Percentiles rank a stretch among this genome's conserved stretches.
Conservation (phyloP, 1,140 invertebrate genomes). For the Sarcophaga bullata region DNA sequence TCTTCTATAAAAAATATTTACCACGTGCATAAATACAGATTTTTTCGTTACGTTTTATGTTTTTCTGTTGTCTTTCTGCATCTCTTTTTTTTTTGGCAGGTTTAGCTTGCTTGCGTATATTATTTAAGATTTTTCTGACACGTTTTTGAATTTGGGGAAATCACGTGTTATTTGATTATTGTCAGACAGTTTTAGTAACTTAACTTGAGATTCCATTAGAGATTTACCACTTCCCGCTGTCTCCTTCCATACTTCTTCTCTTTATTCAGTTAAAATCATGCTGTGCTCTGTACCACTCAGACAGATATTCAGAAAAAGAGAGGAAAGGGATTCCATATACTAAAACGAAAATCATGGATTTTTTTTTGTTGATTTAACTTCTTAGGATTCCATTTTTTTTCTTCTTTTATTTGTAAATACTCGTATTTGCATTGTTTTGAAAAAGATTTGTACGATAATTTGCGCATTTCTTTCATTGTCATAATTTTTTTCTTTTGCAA, state of each 20-base stretch:
- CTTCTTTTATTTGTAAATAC: neutral
- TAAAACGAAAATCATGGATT: neutral
- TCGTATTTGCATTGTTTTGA: constrained; percentile 18
- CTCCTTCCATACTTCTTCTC: neutral
- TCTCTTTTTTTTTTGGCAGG: neutral
- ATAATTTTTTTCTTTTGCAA: neutral
- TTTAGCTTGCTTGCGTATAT: neutral
- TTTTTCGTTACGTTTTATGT: neutral
- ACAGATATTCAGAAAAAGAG: too few species aligned
- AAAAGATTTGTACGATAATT: neutral
- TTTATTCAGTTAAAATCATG: neutral
- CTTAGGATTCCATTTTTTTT: neutral
- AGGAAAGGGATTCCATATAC: neutral
- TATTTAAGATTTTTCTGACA: neutral
- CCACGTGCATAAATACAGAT: neutral
- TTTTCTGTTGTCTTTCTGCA: too few species aligned
- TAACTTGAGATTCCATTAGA: constrained; percentile 13
- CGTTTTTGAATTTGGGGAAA: constrained; percentile 7
- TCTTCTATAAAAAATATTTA: neutral
- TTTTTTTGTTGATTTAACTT: neutral
- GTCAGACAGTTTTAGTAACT: constrained; percentile 31
- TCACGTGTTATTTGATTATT: constrained; percentile 39
- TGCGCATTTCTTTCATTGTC: neutral
- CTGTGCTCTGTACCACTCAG: too few species aligned
- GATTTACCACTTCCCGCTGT: neutral